Conservation (phyloP, 2,113 vertebrate species). For the Dolichallabes microphthalmus region DNA sequence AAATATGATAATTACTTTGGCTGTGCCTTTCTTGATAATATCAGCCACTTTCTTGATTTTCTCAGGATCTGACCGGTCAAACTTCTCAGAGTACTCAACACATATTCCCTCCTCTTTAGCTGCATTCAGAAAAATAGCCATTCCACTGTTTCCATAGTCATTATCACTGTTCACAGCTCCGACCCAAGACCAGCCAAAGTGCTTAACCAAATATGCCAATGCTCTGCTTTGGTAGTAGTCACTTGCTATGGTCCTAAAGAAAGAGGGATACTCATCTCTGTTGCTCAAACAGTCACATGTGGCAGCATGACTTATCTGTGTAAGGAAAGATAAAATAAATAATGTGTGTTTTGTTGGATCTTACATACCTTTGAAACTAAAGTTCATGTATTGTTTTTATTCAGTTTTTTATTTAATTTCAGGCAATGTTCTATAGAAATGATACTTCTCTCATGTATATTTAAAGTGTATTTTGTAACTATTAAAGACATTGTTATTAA, state of each 20-base stretch:
- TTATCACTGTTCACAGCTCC: slow-evolving; percentile 72
- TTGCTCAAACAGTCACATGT: slow-evolving; percentile 73
- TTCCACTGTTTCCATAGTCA: slow-evolving; percentile 74
- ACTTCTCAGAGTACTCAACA: slow-evolving; percentile 69
- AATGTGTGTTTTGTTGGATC: background rate
- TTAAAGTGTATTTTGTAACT: background rate
- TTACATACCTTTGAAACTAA: background rate
- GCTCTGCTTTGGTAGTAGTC: slow-evolving; percentile 69
- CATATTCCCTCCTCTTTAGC: slow-evolving; percentile 68
- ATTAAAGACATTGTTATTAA: background rate
- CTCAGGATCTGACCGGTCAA: slow-evolving; percentile 62
- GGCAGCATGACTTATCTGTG: slow-evolving; percentile 71
- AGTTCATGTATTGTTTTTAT: background rate
- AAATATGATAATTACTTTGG: slow-evolving; percentile 70
- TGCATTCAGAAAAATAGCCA: slow-evolving; percentile 67
- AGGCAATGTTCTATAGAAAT: too few species aligned
- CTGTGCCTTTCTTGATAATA: slow-evolving; percentile 65
- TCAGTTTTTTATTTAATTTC: too few species aligned
- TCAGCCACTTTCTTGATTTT: slow-evolving; percentile 67
- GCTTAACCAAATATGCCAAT: slow-evolving; percentile 68
- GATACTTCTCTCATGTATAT: background rate
- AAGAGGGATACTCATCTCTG: slow-evolving; percentile 65
- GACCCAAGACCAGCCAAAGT: slow-evolving; percentile 75
- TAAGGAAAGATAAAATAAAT: slow-evolving; percentile 27
- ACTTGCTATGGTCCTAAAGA: slow-evolving; percentile 73